Conservation (phyloP, 2,113 vertebrate species). For the Jaculus jaculus region DNA sequence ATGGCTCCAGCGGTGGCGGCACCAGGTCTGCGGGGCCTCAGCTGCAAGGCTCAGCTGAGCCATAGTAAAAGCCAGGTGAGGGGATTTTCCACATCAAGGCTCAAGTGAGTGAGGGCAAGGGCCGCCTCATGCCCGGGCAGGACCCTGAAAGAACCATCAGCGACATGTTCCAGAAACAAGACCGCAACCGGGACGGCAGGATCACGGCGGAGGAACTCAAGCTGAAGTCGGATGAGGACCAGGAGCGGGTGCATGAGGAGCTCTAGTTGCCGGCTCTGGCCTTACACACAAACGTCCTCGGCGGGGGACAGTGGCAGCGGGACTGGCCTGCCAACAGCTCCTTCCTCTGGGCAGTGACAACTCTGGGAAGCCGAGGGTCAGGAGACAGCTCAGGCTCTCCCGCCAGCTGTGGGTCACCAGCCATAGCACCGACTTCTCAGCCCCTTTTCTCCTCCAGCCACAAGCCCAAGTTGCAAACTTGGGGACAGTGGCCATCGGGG, state of each 20-base stretch:
- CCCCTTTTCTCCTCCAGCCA: too few relatives aligned
- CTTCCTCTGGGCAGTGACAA: not conserved
- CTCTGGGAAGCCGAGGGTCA: not conserved
- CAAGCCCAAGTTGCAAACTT: not conserved
- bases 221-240: conserved; percentile 87
- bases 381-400: not conserved
- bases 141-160: conserved; percentile 87
- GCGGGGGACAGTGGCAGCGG: not conserved
- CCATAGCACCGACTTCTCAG: too few relatives aligned
- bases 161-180: conserved; percentile 96
- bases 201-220: conserved; percentile 90
- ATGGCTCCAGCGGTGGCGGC: too few relatives aligned
- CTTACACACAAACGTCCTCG: not conserved
- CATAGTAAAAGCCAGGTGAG: too few relatives aligned
- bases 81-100: too few relatives aligned
- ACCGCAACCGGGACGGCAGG: conserved; percentile 92
- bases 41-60: too few relatives aligned
- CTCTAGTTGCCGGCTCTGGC: too few relatives aligned
- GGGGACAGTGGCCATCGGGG: not conserved
- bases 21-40: too few relatives aligned
- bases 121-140: conserved; percentile 91
- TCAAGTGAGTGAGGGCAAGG: conserved; percentile 91
- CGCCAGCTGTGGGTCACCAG: not conserved
- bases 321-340: not conserved
- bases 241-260: conserved; percentile 90